These are phyloP conservation scores for Galbula dea DNA, from an alignment of 2,113 vertebrate genomes.

Conservation along the genomic window DNA sequence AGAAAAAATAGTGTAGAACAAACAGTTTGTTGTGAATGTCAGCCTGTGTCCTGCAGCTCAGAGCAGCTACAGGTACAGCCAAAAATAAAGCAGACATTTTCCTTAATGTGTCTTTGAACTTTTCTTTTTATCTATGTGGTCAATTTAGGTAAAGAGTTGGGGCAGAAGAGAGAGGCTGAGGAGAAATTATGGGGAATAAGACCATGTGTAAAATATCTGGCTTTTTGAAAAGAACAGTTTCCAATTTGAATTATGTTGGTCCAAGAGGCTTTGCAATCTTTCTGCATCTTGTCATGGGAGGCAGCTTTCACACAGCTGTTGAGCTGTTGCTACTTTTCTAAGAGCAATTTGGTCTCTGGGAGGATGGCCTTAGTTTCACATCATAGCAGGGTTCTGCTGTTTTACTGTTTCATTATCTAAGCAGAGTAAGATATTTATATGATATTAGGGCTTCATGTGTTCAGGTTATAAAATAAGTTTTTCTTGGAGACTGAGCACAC, in stretches of 20 bases:
- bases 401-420: constrained; percentile 24
- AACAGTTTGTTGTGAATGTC: not conserved
- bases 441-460: constrained; percentile 46
- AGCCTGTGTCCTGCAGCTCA: not conserved
- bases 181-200: constrained; percentile 8
- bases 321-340: constrained; percentile 61
- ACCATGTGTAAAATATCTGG: constrained; percentile 58
- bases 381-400: not conserved
- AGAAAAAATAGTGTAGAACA: not conserved
- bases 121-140: not conserved
- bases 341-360: constrained; percentile 35
- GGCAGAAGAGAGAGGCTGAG: not conserved
- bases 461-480: constrained; percentile 54
- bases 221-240: constrained; percentile 49
- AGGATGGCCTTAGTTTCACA: constrained; percentile 7
- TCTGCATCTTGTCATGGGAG: constrained; percentile 72
- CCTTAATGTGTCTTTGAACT: not conserved
- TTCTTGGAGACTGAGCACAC: constrained; percentile 23
- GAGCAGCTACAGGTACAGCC: not conserved
- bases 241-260: constrained; percentile 62
- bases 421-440: constrained; percentile 18
- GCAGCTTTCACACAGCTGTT: constrained; percentile 64
- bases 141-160: not conserved
- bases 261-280: constrained; percentile 69
- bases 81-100: not conserved